Percentiles rank a stretch among this genome's conserved stretches.
Evolutionary conservation across 2,888 invertebrate genomes (phyloP).

Genomic region (Diaperis boleti): DNA sequence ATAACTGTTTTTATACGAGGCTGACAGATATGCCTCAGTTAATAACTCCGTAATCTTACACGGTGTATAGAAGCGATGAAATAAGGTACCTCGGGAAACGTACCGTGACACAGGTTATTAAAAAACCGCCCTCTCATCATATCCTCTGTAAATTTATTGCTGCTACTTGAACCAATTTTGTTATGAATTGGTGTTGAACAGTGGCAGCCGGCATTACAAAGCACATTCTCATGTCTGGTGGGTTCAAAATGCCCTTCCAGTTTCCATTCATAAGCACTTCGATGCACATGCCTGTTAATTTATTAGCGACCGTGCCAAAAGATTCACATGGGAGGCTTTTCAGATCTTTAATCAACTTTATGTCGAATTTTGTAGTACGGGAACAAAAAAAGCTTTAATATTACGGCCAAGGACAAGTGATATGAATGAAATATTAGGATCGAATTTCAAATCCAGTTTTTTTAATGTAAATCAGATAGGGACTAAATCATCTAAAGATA

Average conservation of each 20-base stretch:
- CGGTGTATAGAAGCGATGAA: conserved; percentile 39
- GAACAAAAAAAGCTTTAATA: not conserved
- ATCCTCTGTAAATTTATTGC: conserved; percentile 49
- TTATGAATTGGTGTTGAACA: conserved; percentile 48
- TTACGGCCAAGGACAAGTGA: not conserved
- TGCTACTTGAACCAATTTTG: conserved; percentile 49
- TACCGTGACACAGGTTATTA: conserved; percentile 52
- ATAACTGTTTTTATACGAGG: conserved; percentile 8
- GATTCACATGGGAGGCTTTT: conserved; percentile 28
- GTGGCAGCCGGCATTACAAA: conserved; percentile 50
- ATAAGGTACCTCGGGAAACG: conserved; percentile 32
- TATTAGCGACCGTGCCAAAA: conserved; percentile 36
- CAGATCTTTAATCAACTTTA: conserved; percentile 34
- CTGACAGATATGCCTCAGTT: conserved; percentile 40
- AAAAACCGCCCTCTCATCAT: conserved; percentile 52
- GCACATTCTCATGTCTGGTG: conserved; percentile 43
- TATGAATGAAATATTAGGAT: conserved; percentile 15
- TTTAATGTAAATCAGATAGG: conserved; percentile 45
- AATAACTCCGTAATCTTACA: conserved; percentile 50
- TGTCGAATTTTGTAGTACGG: not conserved
- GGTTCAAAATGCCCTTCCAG: conserved; percentile 34
- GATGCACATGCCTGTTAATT: conserved; percentile 40
- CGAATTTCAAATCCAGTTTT: conserved; percentile 32
- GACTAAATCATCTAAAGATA: conserved; percentile 54
- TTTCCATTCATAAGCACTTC: conserved; percentile 35